These are phyloP conservation scores for Oligia fasciuncula DNA, from an alignment of 2,888 invertebrate species.

Conservation along the genomic window DNA sequence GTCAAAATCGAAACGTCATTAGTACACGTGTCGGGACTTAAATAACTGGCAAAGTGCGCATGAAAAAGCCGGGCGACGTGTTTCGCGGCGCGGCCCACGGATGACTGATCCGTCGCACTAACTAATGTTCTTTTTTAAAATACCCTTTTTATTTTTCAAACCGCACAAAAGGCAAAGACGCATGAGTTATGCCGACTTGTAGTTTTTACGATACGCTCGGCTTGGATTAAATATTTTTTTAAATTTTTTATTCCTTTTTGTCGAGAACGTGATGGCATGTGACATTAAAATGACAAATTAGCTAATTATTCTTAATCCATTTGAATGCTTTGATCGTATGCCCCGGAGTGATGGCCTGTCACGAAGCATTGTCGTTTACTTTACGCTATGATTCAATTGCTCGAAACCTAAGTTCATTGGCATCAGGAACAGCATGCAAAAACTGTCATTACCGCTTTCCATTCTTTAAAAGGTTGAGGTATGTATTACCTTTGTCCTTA, in stretches of 20 bases:
- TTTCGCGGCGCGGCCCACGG: constrained; percentile 81
- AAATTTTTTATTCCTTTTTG: constrained; percentile 83
- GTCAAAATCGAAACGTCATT: constrained; percentile 83
- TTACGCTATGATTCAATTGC: constrained; percentile 70
- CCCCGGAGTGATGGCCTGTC: constrained; percentile 80
- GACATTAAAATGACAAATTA: constrained; percentile 90
- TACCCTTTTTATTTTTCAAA: constrained; percentile 83
- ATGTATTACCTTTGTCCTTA: constrained; percentile 21
- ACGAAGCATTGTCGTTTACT: constrained; percentile 74
- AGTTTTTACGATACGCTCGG: constrained; percentile 87
- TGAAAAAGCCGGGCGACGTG: constrained; percentile 83
- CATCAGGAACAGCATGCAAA: constrained; percentile 62
- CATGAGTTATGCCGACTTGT: constrained; percentile 88
- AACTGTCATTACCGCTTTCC: constrained; percentile 49
- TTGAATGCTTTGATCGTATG: constrained; percentile 84
- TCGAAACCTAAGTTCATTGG: constrained; percentile 76
- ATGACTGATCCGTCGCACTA: constrained; percentile 88
- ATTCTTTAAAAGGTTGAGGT: constrained; percentile 27
- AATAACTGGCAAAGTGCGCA: constrained; percentile 77
- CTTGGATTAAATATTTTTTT: constrained; percentile 87
- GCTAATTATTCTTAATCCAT: constrained; percentile 89
- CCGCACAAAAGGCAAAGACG: constrained; percentile 86
- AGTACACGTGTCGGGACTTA: constrained; percentile 74
- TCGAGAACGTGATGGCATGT: constrained; percentile 88
- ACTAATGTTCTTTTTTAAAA: constrained; percentile 87